Evolutionary conservation across 2,797 vertebrate species (phyloP), one percentile per base, ranked within the genome.

Genomic region (Coilia nasus): DNA sequence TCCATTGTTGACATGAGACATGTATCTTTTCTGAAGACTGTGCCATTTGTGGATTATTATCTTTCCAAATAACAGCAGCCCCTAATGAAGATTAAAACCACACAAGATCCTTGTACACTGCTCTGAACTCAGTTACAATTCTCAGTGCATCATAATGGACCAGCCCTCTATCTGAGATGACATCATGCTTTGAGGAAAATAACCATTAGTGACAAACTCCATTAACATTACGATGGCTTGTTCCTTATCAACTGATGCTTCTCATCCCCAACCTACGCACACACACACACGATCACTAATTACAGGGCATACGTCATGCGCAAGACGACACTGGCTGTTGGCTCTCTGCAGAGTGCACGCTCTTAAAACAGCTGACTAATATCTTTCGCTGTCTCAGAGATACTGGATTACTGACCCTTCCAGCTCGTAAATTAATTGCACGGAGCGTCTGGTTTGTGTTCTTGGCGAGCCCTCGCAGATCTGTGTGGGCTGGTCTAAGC

Each of bases 361-460:
- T 46, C 80, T 75, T 54, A 84, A 78, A 87, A 83, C 87, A 90
- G 88, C 85, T 81, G 81, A 88, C 83, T 75, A 86, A 89, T 87
- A 88, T 89, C 88, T 84, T 83, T 60, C 47, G 81, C 87, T 35
- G 60, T 62, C 81, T 88, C 81, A 6, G 35, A 82, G 47, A 57
- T 23, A 46, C 84, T 87, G 86, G 84, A 87, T 89, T 85, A 80
- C 28, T 59, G 86, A 89, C 88, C 90, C 88, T 87, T 86, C 87
- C 85, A 82, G 90, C 84, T 90, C 86, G 75, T 62, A 85, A 89
- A 89, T 91, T 88, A 90, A 92, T 91, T 91, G 89, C 88, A 84
- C 83, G 64, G 88, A 90, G 87, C 82, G 89, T 91, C 90, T 90
- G 88, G 90, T 91, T 89, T 85, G 89, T 86, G 91, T 83, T 93